Conservation (phyloP, 1,140 invertebrate genomes). For the Acromyrmex charruanus region DNA sequence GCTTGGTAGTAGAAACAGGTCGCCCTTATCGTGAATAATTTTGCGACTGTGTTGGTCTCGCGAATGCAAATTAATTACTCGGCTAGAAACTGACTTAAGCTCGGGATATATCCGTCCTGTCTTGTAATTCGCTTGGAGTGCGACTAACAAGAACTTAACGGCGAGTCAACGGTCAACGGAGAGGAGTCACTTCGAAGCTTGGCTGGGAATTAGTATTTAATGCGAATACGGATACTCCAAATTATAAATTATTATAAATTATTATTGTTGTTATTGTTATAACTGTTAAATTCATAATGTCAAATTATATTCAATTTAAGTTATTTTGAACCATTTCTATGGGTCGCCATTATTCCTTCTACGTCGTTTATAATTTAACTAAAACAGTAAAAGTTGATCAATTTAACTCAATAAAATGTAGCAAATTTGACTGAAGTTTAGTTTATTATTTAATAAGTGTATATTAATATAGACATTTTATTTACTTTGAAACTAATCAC, state of each 20-base stretch:
- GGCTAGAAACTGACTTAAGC: not conserved
- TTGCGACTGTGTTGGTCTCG: conserved; percentile 9
- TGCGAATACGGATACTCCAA: not conserved
- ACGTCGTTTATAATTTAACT: too few species aligned
- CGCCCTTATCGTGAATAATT: conserved; percentile 44
- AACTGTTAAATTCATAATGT: not conserved
- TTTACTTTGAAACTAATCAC: too few species aligned
- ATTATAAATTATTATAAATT: not conserved
- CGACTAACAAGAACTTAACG: not conserved
- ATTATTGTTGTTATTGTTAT: not conserved
- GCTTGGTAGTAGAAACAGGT: conserved; percentile 33
- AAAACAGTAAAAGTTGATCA: too few species aligned
- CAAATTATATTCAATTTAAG: too few species aligned
- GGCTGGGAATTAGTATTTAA: not conserved
- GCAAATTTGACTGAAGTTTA: too few species aligned
- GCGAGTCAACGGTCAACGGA: not conserved
- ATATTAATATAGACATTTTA: too few species aligned
- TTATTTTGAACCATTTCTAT: too few species aligned
- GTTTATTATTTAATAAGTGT: too few species aligned
- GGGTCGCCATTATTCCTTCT: too few species aligned
- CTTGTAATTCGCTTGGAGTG: not conserved
- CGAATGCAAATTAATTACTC: conserved; percentile 64
- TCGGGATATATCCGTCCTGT: conserved; percentile 2
- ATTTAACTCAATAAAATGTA: too few species aligned
- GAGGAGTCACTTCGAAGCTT: not conserved